Conservation (phyloP, 2,888 invertebrate species). For the Brenthis hecate region DNA sequence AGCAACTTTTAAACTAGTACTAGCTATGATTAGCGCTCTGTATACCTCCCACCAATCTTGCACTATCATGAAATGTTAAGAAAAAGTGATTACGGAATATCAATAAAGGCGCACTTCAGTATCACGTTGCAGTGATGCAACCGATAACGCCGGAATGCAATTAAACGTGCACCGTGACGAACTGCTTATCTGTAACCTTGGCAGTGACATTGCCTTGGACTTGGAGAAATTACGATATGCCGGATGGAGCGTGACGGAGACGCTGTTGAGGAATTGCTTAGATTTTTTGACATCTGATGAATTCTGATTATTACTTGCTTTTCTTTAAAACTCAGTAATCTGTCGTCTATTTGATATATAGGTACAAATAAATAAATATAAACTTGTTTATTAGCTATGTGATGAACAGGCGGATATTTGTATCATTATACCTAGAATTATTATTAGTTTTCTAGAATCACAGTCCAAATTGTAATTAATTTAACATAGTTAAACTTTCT, state of each 20-base stretch:
- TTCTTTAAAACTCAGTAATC: too few relatives aligned
- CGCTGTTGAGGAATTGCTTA: constrained; percentile 21
- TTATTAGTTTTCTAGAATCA: not conserved
- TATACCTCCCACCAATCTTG: too few relatives aligned
- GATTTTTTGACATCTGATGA: constrained; percentile 1
- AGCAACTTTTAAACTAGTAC: too few relatives aligned
- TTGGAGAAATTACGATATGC: constrained; percentile 35
- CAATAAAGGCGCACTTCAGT: constrained; percentile 20
- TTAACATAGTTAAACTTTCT: not conserved
- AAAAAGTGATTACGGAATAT: constrained; percentile 17
- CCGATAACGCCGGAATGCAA: constrained; percentile 75
- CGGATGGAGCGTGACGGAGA: constrained; percentile 38
- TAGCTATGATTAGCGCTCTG: too few relatives aligned
- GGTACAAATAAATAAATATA: too few relatives aligned
- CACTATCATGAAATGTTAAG: not conserved
- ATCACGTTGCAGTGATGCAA: constrained; percentile 68
- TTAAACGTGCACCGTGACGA: constrained; percentile 71
- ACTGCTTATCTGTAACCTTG: constrained; percentile 73
- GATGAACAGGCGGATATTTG: too few relatives aligned
- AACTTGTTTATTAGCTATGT: too few relatives aligned
- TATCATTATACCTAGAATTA: too few relatives aligned
- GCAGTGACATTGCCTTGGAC: constrained; percentile 64
- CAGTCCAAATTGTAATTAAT: not conserved
- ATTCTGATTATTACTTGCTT: too few relatives aligned
- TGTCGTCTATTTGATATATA: too few relatives aligned